Evolutionary conservation across 1,140 invertebrate species (phyloP), one percentile per base, ranked within the genome.

Genomic region (Ctenoplectra terminalis): DNA sequence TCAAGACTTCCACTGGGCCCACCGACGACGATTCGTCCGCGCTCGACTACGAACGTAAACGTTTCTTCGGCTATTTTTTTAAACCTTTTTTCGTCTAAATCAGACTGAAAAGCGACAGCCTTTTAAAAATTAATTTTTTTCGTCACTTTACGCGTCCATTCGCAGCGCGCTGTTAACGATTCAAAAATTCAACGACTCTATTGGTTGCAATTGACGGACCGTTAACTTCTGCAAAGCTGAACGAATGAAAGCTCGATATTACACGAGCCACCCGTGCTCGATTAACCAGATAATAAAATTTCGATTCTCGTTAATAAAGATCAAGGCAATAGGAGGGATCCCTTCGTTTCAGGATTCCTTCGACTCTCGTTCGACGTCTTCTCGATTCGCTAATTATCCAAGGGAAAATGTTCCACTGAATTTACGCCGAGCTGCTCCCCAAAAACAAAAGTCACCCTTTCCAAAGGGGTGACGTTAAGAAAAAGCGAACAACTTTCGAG

Each of bases 351-450:
- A 17, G 64, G n/a, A 63, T 61, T 70, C 61, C n/a, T 26, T 31
- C n/a, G 13, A n/a, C 17, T 17, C 11, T 58, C 29, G 40, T n/a
- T 17, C 26, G n/a, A 64, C 58, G 46, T 37, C 31, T 31, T 11
- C 40, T 6, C 17, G 56, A 58, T 31, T 80, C 58, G 54, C 46
- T 64, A 80, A 81, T 81, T 81, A 79, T 63, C 56, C 52, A 13
- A 15, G 37, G 13, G 17, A 11, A n/a, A 48, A 11, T 8, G 20
- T 31, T 13, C 2, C 6, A 23, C 56, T 37, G 23, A 58, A n/a
- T 78, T 78, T 58, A 48, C 11, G 29, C 29, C 37, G 15, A 8
- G 6, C 0, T 40, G 54, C 13, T 48, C 20, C 2, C 15, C 20
- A 2, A 69, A 69, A 69, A 69, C 54, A 73, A 73, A 60, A 46